phyloP scores from a whole-genome alignment of 2,888 invertebrate species.

The Spatulosminthurus flaviceps region DNA sequence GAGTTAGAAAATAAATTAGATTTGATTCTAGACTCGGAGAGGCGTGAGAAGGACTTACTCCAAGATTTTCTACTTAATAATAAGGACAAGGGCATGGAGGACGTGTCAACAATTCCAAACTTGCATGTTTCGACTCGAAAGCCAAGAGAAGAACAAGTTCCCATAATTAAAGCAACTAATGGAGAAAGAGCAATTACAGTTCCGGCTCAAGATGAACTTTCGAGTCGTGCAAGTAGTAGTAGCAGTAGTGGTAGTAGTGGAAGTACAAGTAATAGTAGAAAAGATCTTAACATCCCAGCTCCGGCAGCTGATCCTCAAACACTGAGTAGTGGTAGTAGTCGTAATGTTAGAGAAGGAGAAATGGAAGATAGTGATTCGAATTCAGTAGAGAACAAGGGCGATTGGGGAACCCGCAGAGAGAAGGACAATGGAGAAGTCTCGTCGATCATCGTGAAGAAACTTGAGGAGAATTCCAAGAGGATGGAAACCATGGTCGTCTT shows the following conservation, averaged over 20 bases:
- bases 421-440: constrained; percentile 19
- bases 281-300: not conserved
- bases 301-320: not conserved
- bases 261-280: not conserved
- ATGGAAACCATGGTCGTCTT: constrained; percentile 61
- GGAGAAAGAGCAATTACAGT: not conserved
- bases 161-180: constrained; percentile 3
- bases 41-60: constrained; percentile 53
- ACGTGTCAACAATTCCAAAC: constrained; percentile 22
- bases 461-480: constrained; percentile 58
- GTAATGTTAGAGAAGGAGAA: no score
- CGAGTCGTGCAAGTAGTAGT: not conserved
- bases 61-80: constrained; percentile 50
- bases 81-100: constrained; percentile 12
- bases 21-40: constrained; percentile 57
- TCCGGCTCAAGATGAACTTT: not conserved
- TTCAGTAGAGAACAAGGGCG: constrained; percentile 12
- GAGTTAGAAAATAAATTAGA: constrained; percentile 55
- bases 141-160: constrained; percentile 11
- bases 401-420: constrained; percentile 9
- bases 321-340: no score
- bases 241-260: not conserved
- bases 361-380: constrained; percentile 1
- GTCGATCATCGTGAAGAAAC: constrained; percentile 50
- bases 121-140: not conserved